These are phyloP conservation scores for Echiichthys vipera DNA, from an alignment of 2,797 vertebrate genomes.

Conservation along the genomic window DNA sequence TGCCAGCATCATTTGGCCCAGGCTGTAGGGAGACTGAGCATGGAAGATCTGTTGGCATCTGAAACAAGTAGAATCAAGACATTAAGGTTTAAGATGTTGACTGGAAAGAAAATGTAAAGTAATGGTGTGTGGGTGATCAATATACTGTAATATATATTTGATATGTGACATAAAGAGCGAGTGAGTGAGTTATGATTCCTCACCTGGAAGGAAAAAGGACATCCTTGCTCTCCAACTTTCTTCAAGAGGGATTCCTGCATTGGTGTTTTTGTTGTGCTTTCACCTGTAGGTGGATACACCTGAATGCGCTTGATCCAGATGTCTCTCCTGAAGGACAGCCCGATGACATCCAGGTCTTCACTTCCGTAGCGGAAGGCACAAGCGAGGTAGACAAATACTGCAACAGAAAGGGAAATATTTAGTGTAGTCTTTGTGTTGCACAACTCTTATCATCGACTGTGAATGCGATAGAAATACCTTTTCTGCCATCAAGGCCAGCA, in stretches of 20 bases:
- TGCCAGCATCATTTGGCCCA: constrained; percentile 87
- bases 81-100: not conserved
- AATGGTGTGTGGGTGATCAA: not conserved
- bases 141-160: not conserved
- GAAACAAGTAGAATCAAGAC: constrained; percentile 16
- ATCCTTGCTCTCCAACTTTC: constrained; percentile 88
- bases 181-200: not conserved
- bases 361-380: constrained; percentile 93
- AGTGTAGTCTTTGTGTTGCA: not conserved
- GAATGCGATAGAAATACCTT: constrained; percentile 81
- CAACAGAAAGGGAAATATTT: constrained; percentile 10
- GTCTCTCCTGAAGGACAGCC: constrained; percentile 91
- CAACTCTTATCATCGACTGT: not conserved
- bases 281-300: constrained; percentile 82
- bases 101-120: not conserved
- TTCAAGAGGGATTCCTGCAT: constrained; percentile 88
- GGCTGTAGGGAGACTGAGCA: constrained; percentile 92
- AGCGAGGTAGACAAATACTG: constrained; percentile 90
- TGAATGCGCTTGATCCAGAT: constrained; percentile 87
- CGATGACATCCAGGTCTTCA: constrained; percentile 92
- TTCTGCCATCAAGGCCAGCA: constrained; percentile 87
- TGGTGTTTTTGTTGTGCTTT: constrained; percentile 76
- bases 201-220: constrained; percentile 91
- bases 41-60: constrained; percentile 90
- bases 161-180: not conserved